phyloP scores from a whole-genome alignment of 2,797 vertebrate species.

The Danio choprae region DNA sequence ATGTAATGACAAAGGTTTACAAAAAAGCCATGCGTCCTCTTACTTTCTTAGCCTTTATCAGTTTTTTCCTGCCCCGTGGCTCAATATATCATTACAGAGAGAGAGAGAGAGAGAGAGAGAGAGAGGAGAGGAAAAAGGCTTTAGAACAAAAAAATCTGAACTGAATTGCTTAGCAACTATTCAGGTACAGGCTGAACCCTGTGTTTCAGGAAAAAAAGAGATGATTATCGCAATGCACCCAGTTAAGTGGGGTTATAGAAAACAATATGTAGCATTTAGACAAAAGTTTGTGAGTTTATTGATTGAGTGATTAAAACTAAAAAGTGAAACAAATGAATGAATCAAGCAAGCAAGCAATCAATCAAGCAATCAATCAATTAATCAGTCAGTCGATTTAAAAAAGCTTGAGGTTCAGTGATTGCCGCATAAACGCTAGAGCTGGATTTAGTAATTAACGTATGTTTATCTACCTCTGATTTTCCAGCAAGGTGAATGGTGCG shows the following conservation, averaged over 20 bases:
- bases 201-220: background rate
- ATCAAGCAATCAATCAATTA: too few species aligned
- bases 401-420: background rate
- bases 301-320: too few species aligned
- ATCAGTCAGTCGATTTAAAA: background rate
- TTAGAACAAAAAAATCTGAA: background rate
- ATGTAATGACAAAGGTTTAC: slow-evolving; percentile 37
- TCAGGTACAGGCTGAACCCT: background rate
- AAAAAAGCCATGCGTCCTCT: slow-evolving; percentile 8
- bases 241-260: background rate
- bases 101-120: background rate
- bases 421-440: background rate
- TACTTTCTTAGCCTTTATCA: slow-evolving; percentile 44
- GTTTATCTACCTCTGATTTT: slow-evolving; percentile 58
- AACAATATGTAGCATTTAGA: too few species aligned
- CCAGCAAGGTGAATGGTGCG: slow-evolving; percentile 99
- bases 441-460: background rate
- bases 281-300: too few species aligned
- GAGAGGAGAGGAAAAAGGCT: background rate
- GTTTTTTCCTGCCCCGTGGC: slow-evolving; percentile 21
- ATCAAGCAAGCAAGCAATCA: too few species aligned
- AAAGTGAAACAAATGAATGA: too few species aligned
- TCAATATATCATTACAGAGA: slow-evolving; percentile 1
- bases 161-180: background rate
- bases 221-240: background rate